Evolutionary conservation across 2,888 invertebrate genomes (phyloP).

Genomic region (Chloroclysta siterata): DNA sequence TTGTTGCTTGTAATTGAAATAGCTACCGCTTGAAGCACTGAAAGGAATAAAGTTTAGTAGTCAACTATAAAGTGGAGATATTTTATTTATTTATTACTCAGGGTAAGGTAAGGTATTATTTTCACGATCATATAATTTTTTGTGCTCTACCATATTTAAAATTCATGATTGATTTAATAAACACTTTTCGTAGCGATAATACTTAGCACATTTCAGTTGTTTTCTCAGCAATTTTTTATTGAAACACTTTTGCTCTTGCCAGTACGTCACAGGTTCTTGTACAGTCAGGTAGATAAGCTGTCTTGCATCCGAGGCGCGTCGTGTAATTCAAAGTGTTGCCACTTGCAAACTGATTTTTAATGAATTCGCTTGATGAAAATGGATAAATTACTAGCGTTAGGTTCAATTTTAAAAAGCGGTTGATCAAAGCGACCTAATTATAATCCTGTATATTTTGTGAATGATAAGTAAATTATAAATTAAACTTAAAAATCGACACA

Average conservation of each 20-base stretch:
- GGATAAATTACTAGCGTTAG: no score
- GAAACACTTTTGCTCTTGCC: slow-evolving; percentile 16
- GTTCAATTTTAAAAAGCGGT: no score
- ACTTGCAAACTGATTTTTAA: slow-evolving; percentile 13
- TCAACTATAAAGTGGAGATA: background rate
- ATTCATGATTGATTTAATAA: no score
- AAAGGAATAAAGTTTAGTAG: slow-evolving; percentile 13
- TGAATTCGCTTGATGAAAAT: background rate
- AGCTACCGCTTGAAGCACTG: slow-evolving; percentile 31
- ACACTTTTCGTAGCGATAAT: background rate
- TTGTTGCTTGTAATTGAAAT: slow-evolving; percentile 42
- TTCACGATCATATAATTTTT: no score
- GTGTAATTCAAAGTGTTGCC: slow-evolving; percentile 18
- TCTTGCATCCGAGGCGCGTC: slow-evolving; percentile 11
- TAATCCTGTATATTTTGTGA: no score
- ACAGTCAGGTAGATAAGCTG: slow-evolving; percentile 25
- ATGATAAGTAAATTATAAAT: no score
- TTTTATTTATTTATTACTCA: no score
- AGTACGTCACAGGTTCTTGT: slow-evolving; percentile 23
- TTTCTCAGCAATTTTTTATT: background rate
- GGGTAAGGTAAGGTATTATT: no score
- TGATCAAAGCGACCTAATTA: no score
- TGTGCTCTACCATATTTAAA: no score
- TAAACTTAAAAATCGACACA: no score
- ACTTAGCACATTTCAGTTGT: background rate